Evolutionary conservation across 2,888 invertebrate genomes (phyloP).

Genomic region (Sericinus montela): DNA sequence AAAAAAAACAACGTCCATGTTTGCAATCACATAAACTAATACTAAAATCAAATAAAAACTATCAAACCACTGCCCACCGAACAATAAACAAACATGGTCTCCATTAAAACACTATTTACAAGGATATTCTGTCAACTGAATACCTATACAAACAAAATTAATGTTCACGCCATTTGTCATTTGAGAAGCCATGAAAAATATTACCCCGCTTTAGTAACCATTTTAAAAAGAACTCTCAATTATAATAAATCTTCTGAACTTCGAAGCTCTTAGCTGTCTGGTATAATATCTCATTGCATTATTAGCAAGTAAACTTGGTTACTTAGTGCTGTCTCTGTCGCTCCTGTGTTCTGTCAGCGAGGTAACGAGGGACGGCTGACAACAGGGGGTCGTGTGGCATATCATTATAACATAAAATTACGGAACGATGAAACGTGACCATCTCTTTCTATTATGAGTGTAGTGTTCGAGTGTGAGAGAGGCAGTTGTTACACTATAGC

Average conservation of each 20-base stretch:
- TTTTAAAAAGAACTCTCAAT: slow-evolving; percentile 28
- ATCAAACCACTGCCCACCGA: slow-evolving; percentile 30
- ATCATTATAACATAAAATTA: slow-evolving; percentile 50
- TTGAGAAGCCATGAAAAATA: slow-evolving; percentile 43
- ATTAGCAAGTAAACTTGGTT: slow-evolving; percentile 21
- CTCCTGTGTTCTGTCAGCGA: slow-evolving; percentile 18
- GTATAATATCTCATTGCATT: slow-evolving; percentile 30
- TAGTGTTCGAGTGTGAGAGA: slow-evolving; percentile 13
- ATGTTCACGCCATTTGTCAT: slow-evolving; percentile 43
- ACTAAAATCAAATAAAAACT: slow-evolving; percentile 30
- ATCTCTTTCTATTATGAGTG: slow-evolving; percentile 36
- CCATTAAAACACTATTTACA: slow-evolving; percentile 53
- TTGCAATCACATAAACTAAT: too few species aligned
- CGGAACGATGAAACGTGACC: slow-evolving; percentile 27
- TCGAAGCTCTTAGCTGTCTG: slow-evolving; percentile 33
- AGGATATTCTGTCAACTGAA: slow-evolving; percentile 40
- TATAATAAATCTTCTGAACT: slow-evolving; percentile 26
- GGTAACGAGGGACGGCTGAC: slow-evolving; percentile 32
- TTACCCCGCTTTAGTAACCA: slow-evolving; percentile 32
- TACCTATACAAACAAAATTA: slow-evolving; percentile 45
- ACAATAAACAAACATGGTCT: slow-evolving; percentile 27
- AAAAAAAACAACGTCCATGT: too few species aligned
- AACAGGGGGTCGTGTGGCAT: slow-evolving; percentile 58
- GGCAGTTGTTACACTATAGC: slow-evolving; percentile 1
- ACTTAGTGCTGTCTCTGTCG: slow-evolving; percentile 30